phyloP scores from a whole-genome alignment of 2,797 vertebrate species.

The Acanthurus tractus region DNA sequence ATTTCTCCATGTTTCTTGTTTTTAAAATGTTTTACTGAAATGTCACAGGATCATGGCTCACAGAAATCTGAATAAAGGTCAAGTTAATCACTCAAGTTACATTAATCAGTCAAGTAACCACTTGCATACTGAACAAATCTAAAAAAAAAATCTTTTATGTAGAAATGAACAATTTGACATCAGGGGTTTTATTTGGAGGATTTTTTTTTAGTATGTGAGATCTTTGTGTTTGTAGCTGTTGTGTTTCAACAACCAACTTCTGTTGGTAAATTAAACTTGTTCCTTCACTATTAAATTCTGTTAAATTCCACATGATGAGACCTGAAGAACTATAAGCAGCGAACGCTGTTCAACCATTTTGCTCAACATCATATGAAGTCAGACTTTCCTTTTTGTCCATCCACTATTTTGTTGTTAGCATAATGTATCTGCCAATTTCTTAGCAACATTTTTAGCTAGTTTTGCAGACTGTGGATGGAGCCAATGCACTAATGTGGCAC shows the following conservation, averaged over 20 bases:
- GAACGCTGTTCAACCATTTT: too few relatives aligned
- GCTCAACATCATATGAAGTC: too few relatives aligned
- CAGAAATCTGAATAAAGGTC: conserved; percentile 31
- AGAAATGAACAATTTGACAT: background rate
- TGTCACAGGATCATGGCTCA: background rate
- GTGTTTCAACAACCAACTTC: background rate
- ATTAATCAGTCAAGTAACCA: conserved; percentile 7
- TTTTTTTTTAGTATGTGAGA: background rate
- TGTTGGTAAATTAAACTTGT: background rate
- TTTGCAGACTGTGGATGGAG: too few relatives aligned
- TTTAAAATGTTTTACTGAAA: conserved; percentile 7
- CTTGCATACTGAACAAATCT: conserved; percentile 9
- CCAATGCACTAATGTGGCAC: too few relatives aligned
- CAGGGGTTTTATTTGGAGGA: background rate
- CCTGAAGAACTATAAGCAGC: too few relatives aligned
- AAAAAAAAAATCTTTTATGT: background rate
- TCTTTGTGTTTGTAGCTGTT: background rate
- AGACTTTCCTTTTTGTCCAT: too few relatives aligned
- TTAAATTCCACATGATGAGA: too few relatives aligned
- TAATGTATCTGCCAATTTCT: too few relatives aligned
- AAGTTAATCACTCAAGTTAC: conserved; percentile 26
- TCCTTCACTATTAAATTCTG: background rate
- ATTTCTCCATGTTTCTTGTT: background rate
- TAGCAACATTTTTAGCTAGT: too few relatives aligned
- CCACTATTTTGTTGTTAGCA: too few relatives aligned